A percentile compares a stretch with the other conserved stretches of the same genome.
These are phyloP conservation scores for Oreocharis arfaki DNA, from an alignment of 2,113 vertebrate genomes.

Conservation along the genomic window DNA sequence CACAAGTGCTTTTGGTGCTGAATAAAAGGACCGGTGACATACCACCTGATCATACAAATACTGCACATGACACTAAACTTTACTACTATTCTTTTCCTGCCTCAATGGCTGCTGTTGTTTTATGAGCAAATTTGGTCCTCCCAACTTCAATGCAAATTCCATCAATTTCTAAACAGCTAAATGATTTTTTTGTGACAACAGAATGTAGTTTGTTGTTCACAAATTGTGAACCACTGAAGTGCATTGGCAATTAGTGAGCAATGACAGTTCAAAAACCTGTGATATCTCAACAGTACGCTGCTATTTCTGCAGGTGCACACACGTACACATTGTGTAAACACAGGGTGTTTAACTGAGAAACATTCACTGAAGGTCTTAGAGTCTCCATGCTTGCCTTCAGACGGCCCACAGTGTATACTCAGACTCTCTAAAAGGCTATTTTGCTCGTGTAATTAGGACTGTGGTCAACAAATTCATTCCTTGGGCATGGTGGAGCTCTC, in stretches of 20 bases:
- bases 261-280: neutral
- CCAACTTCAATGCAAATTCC: neutral
- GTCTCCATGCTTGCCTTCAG: neutral
- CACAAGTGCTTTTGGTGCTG: neutral
- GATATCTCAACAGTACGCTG: neutral
- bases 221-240: neutral
- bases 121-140: neutral
- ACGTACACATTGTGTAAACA: neutral
- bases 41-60: neutral
- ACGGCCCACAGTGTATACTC: neutral
- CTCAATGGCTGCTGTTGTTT: neutral
- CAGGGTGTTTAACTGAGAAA: neutral
- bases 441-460: neutral
- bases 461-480: neutral
- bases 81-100: neutral
- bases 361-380: accelerated
- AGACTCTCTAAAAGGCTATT: neutral
- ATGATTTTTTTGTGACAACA: neutral
- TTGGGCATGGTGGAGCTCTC: neutral
- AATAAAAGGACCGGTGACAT: neutral
- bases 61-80: neutral
- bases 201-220: neutral
- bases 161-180: neutral
- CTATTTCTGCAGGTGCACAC: accelerated
- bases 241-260: neutral